Conservation (phyloP, 2,113 vertebrate genomes). For the Desmodus rotundus region DNA sequence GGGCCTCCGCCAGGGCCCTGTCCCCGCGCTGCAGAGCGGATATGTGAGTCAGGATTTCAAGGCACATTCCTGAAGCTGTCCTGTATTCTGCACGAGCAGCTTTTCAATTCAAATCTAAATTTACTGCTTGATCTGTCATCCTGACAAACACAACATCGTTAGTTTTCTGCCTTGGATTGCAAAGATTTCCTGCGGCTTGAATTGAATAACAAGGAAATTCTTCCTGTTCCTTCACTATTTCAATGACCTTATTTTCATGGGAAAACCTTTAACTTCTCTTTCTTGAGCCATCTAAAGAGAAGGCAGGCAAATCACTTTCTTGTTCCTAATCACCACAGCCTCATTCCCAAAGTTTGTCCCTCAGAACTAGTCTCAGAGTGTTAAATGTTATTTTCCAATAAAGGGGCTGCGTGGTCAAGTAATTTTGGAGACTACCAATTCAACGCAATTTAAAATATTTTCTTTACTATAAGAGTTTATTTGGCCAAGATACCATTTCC, state of each 20-base stretch:
- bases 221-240: background rate
- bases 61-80: background rate
- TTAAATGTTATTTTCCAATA: background rate
- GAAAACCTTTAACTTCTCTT: background rate
- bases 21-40: accelerated
- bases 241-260: background rate
- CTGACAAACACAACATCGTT: background rate
- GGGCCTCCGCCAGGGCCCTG: background rate
- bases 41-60: background rate
- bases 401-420: background rate
- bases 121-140: background rate
- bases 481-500: background rate
- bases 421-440: background rate
- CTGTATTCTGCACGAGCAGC: background rate
- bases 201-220: background rate
- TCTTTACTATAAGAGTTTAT: background rate
- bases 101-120: slow-evolving; percentile 16
- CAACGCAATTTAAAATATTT: background rate
- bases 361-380: background rate
- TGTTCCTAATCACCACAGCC: background rate
- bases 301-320: background rate
- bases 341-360: background rate
- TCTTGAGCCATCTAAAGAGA: background rate
- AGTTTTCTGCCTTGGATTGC: background rate
- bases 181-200: slow-evolving; percentile 17